Base-by-base conservation (phyloP, 2,113 vertebrate genomes). In the Mastomys natalensis region DNA sequence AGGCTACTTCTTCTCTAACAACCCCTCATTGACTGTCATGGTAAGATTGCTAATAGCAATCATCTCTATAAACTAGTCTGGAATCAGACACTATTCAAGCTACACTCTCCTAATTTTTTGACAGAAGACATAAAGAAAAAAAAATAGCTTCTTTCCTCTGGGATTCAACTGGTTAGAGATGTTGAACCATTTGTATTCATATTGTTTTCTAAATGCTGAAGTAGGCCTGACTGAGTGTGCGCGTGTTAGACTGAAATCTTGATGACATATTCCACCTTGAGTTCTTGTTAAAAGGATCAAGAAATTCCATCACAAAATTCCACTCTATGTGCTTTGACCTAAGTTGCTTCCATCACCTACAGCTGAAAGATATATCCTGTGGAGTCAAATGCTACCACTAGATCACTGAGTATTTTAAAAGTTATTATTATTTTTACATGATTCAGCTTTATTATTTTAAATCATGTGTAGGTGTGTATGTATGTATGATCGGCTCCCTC, bases 1-100 rank as follows among this genome's bases (percentile, higher is more conserved):
- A 80, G 21, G 31, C 53, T 24, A 40, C 87, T 80, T 95, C 17
- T 73, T 95, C 17, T 73, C 87, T 48, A 84, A 55, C 60, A 96
- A 70, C 19, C 84, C 13, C 21, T 62, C 37, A 80, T 48, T 74
- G 43, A 51, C 16, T 70, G 15, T 53, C 81, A 55, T 74, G 17
- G n/a, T 55, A 51, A 43, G 12, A 43, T 31, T 68, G 37, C 40
- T 58, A 58, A n/a, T 64, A 22, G 0, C 10, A n/a, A n/a, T n/a
- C n/a, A n/a, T n/a, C n/a, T 66, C 3, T 87, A 29, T 10, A 80
- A 89, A 62, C 29, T 62, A 34, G 40, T 12, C 45, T 26, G 80
- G n/a, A 68, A 68, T 45, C 60, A 4, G 31, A 22, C 37, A 87
- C 24, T n/a, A 12, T 40, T 93, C 45, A 85, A 89, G n/a, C 7